Evolutionary conservation across 2,113 vertebrate genomes (phyloP).

Genomic region (Notarius lentiginosus): DNA sequence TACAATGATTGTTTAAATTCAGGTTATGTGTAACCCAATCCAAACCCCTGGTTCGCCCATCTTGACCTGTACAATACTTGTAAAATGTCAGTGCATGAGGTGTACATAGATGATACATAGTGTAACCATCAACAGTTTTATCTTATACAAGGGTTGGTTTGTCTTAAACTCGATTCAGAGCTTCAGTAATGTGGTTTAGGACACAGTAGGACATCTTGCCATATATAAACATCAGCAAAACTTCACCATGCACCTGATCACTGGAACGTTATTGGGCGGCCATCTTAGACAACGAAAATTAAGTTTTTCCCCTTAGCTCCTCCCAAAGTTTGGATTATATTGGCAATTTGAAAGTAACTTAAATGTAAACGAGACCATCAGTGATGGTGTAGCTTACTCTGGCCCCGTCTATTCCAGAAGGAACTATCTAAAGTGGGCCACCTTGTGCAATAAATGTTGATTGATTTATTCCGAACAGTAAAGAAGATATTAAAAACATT

Average conservation of each 20-base stretch:
- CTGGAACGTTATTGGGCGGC: background rate
- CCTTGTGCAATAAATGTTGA: too few relatives aligned
- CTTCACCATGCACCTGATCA: background rate
- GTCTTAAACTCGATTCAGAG: background rate
- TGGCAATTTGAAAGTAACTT: background rate
- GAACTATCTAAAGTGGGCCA: too few relatives aligned
- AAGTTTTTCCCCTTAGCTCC: background rate
- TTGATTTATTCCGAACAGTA: too few relatives aligned
- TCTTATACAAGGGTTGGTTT: background rate
- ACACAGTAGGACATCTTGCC: background rate
- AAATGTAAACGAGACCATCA: too few relatives aligned
- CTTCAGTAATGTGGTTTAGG: background rate
- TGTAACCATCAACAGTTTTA: background rate
- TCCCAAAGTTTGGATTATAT: background rate
- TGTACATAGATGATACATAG: background rate
- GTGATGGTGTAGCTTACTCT: too few relatives aligned
- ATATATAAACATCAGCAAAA: background rate
- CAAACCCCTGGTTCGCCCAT: background rate
- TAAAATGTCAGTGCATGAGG: slow-evolving; percentile 19
- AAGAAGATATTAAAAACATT: too few relatives aligned
- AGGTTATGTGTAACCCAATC: background rate
- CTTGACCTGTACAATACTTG: background rate
- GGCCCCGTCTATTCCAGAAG: too few relatives aligned
- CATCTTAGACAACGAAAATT: background rate
- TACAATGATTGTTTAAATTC: background rate